Percentiles rank a stretch among this genome's conserved stretches.
Conservation (phyloP, 2,113 vertebrate species). For the Oncorhynchus masou region DNA sequence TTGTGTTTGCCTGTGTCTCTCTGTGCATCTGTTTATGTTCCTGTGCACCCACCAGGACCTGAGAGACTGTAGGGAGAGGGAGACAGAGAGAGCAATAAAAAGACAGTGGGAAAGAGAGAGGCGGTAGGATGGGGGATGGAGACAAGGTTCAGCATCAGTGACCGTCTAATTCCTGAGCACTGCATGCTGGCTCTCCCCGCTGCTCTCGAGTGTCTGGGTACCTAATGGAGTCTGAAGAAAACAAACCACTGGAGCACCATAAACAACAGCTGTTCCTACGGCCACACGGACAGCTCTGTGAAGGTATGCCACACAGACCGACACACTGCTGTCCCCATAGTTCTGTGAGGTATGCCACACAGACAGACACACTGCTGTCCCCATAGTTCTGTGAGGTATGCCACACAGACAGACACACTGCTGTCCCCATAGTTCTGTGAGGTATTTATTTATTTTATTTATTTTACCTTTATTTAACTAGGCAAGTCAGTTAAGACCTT, state of each 20-base stretch:
- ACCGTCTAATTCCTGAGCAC: no score
- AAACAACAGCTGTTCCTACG: no score
- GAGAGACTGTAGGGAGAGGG: slow-evolving; percentile 10
- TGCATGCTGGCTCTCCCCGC: no score
- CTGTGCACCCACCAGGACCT: not conserved
- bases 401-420: not conserved
- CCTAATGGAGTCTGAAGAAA: no score
- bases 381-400: no score
- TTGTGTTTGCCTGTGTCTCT: not conserved
- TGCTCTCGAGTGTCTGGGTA: no score
- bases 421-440: not conserved
- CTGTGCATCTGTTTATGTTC: not conserved
- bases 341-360: not conserved
- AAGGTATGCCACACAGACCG: not conserved
- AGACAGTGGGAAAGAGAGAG: not conserved
- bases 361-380: not conserved
- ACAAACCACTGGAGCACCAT: no score
- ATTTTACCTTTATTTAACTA: no score
- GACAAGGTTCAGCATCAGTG: not conserved
- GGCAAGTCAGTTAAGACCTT: no score
- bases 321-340: not conserved
- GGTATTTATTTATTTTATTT: no score
- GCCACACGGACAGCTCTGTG: not conserved
- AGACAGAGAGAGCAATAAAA: slow-evolving; percentile 11
- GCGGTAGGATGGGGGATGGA: slow-evolving; percentile 12